These are phyloP conservation scores for Notodonta ziczac DNA, from an alignment of 2,888 invertebrate species.

Conservation along the genomic window DNA sequence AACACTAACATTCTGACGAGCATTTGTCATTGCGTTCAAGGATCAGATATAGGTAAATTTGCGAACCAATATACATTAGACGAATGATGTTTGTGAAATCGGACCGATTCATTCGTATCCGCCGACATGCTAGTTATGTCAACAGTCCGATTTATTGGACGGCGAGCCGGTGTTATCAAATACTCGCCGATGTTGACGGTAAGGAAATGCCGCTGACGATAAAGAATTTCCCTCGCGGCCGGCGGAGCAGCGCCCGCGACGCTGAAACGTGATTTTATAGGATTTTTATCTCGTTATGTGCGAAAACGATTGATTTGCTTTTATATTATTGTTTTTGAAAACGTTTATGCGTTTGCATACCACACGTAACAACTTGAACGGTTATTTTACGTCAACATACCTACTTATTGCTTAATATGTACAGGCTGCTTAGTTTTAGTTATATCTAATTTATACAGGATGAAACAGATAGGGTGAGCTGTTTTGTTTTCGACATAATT, in stretches of 20 bases:
- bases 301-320: conserved; percentile 46
- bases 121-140: conserved; percentile 59
- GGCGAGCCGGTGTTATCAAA: conserved; percentile 69
- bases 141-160: conserved; percentile 57
- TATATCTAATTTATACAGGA: too few relatives aligned
- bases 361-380: conserved; percentile 15
- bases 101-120: conserved; percentile 53
- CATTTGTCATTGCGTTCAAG: conserved; percentile 16
- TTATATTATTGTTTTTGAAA: conserved; percentile 38
- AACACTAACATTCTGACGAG: not conserved
- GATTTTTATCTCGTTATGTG: conserved; percentile 64
- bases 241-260: conserved; percentile 32
- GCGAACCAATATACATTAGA: conserved; percentile 21
- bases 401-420: too few relatives aligned
- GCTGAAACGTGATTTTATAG: conserved; percentile 70
- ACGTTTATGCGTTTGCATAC: conserved; percentile 27
- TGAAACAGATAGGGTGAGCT: too few relatives aligned
- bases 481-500: too few relatives aligned
- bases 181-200: conserved; percentile 61
- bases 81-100: conserved; percentile 56
- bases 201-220: conserved; percentile 56
- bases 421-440: too few relatives aligned
- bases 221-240: conserved; percentile 49
- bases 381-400: conserved; percentile 15
- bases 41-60: conserved; percentile 19